phyloP scores from a whole-genome alignment of 2,113 vertebrate genomes.

The Zosterops japonicus region DNA sequence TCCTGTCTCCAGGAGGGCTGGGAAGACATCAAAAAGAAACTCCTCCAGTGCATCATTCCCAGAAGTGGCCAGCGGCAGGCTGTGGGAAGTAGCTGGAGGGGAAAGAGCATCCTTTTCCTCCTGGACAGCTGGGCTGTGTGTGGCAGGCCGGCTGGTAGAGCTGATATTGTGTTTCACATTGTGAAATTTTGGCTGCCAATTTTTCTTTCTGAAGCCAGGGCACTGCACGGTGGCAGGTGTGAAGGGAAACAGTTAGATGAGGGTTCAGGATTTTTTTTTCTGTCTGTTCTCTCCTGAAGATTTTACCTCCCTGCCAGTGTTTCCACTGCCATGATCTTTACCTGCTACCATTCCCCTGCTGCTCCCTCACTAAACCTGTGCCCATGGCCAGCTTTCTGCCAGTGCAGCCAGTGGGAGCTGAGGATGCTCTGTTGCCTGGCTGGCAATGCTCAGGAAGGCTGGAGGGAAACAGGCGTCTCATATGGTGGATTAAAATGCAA shows the following conservation, averaged over 20 bases:
- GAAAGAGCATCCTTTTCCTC: background rate
- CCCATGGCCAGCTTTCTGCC: accelerated
- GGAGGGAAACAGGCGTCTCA: background rate
- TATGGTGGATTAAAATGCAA: background rate
- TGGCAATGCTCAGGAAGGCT: background rate
- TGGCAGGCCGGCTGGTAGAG: background rate
- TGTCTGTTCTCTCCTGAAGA: background rate
- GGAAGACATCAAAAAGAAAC: background rate
- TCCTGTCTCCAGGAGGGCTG: background rate
- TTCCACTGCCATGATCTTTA: background rate
- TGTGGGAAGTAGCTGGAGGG: background rate
- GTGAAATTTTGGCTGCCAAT: background rate
- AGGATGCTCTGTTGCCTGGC: background rate
- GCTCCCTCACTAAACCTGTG: background rate
- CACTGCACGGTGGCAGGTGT: background rate
- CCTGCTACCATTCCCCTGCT: background rate
- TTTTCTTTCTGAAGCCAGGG: background rate
- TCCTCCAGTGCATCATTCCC: background rate
- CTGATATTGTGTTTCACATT: background rate
- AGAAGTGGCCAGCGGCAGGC: background rate
- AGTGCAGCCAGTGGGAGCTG: accelerated
- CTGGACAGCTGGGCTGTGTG: accelerated
- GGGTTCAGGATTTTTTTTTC: background rate
- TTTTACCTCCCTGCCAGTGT: background rate
- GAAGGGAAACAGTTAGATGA: background rate